Evolutionary conservation across 2,797 vertebrate genomes (phyloP).

Genomic region (Melopsittacus undulatus): DNA sequence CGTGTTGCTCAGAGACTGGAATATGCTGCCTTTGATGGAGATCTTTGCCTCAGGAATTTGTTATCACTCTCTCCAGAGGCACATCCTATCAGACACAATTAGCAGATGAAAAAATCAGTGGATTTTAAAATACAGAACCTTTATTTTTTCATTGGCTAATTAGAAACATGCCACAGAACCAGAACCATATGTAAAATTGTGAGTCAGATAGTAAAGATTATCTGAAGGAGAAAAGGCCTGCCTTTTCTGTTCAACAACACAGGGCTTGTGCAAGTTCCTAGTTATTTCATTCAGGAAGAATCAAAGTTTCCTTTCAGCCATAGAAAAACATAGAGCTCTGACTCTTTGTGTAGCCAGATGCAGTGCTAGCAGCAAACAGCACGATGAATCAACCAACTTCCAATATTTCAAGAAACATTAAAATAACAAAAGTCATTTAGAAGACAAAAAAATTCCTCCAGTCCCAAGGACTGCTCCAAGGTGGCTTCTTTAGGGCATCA

Average conservation of each 20-base stretch:
- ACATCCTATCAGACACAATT: not conserved
- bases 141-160: conserved; percentile 1
- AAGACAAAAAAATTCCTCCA: not conserved
- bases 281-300: conserved; percentile 63
- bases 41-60: not conserved
- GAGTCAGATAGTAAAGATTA: conserved; percentile 16
- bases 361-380: not conserved
- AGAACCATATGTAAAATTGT: not conserved
- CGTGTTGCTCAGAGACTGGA: not conserved
- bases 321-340: conserved; percentile 30
- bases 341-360: not conserved
- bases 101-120: not conserved
- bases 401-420: not conserved
- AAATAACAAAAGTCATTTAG: not conserved
- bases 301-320: conserved; percentile 53
- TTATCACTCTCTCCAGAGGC: not conserved
- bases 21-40: not conserved
- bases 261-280: conserved; percentile 40
- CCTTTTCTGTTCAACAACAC: conserved; percentile 33
- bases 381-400: not conserved
- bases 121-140: not conserved
- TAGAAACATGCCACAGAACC: conserved; percentile 23
- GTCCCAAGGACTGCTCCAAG: not conserved
- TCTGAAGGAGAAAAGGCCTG: conserved; percentile 20
- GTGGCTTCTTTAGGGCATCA: not conserved